Evolutionary conservation across 2,797 vertebrate species (phyloP).

Genomic region (Microctenopoma lineatum): DNA sequence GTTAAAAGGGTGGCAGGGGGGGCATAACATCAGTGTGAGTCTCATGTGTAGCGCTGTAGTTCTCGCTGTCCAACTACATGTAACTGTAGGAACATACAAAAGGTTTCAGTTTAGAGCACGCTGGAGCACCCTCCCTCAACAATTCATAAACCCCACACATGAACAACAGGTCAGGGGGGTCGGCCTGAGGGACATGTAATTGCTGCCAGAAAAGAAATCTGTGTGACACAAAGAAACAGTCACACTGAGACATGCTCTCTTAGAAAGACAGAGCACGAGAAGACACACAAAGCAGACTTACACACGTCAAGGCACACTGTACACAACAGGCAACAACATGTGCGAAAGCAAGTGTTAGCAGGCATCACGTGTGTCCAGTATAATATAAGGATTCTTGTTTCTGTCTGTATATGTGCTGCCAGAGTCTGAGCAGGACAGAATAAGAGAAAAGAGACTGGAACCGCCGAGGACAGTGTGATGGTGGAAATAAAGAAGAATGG

Average conservation of each 20-base stretch:
- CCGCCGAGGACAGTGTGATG: constrained; percentile 22
- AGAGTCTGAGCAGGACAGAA: constrained; percentile 31
- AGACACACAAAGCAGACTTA: constrained; percentile 20
- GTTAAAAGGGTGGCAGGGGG: constrained; percentile 30
- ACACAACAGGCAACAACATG: no score
- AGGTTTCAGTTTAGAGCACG: background rate
- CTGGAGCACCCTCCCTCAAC: constrained; percentile 2
- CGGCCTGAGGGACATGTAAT: constrained; percentile 5
- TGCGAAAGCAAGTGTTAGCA: background rate
- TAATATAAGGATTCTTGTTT: constrained; percentile 20
- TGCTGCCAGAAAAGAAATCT: background rate
- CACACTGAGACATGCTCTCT: no score
- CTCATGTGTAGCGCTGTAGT: constrained; percentile 24
- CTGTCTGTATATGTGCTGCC: constrained; percentile 29
- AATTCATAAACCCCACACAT: constrained; percentile 17
- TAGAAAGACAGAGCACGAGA: background rate
- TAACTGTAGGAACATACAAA: constrained; percentile 20
- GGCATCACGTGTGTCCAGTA: constrained; percentile 11
- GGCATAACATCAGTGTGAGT: constrained; percentile 30
- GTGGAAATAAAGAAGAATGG: constrained; percentile 34
- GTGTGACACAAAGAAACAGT: background rate
- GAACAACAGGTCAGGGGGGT: constrained; percentile 32
- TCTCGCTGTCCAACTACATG: constrained; percentile 19
- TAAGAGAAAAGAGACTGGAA: constrained; percentile 43
- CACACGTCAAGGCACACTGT: constrained; percentile 4